Conservation (phyloP, 1,140 invertebrate genomes). For the Drosophila bocqueti region DNA sequence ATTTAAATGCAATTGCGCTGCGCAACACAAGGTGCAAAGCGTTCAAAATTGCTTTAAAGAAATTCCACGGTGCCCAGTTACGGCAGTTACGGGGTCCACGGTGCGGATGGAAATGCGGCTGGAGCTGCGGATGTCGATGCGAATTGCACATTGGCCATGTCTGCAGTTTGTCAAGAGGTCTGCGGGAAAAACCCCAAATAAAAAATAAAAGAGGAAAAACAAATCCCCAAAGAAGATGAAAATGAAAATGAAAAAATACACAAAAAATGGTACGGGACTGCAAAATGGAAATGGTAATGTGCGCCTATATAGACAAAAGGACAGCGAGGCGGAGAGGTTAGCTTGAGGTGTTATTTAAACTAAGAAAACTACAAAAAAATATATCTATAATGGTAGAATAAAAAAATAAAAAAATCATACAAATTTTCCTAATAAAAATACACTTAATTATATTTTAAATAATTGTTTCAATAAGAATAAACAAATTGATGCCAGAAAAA, state of each 20-base stretch:
- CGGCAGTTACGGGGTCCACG: conserved; percentile 12
- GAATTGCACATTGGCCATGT: conserved; percentile 60
- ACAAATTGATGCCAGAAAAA: no score
- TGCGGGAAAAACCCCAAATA: conserved; percentile 40
- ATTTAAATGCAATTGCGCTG: conserved; percentile 76
- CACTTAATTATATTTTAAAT: no score
- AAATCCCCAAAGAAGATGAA: conserved; percentile 40
- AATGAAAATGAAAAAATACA: conserved; percentile 34
- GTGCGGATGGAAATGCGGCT: conserved; percentile 16
- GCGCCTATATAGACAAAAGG: conserved; percentile 59
- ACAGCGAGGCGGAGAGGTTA: conserved; percentile 20
- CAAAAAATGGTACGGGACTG: conserved; percentile 30
- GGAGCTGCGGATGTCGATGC: conserved; percentile 40
- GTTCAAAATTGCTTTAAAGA: conserved; percentile 40
- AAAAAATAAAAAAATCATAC: no score
- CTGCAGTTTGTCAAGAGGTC: conserved; percentile 75
- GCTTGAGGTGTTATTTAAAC: conserved; percentile 13
- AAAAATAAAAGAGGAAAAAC: conserved; percentile 42
- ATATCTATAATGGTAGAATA: no score
- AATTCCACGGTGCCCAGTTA: conserved; percentile 28
- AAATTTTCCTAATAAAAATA: no score
- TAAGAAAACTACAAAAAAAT: background rate
- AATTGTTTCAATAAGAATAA: no score
- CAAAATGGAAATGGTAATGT: conserved; percentile 70
- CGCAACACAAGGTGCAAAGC: conserved; percentile 29